Base-by-base conservation (phyloP, 2,888 invertebrate species). In the Lasioglossum leucozonium region DNA sequence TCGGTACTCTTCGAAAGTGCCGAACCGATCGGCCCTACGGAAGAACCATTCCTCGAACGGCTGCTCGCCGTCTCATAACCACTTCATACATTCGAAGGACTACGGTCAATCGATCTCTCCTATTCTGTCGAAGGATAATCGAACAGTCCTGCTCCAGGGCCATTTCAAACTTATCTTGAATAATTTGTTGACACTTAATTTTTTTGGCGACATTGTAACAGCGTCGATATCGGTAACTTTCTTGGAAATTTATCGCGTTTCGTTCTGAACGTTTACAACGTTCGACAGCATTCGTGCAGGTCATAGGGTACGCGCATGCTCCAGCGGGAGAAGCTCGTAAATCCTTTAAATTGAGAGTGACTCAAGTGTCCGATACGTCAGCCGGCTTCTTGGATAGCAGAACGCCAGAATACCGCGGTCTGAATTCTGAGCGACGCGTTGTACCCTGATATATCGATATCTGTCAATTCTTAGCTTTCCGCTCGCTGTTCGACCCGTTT, bases 271-370 rank as follows among this genome's bases (percentile, higher is more conserved):
- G n/a, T n/a, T n/a, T n/a, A n/a, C n/a, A 65, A 44, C 18, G 26
- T 71, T 44, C 30, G 80, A 78, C 40, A 65, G 71, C 67, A 58
- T 84, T 79, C 80, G 40, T 69, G 72, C 30, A 40, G 82, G 62
- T 76, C 2, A 26, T 30, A 62, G 58, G 34, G 67, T 78, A 74
- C 37, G 47, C 58, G 55, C 71, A 58, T 71, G 72, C 76, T 65
- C 55, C 44, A 58, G 18, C 34, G 34, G 86, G 87, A 84, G 84
- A 77, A 83, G 80, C 88, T 87, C 87, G 87, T 91, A 89, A 91
- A 92, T 92, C 89, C 89, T 85, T 87, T 89, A 90, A 91, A 92
- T 92, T 89, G 90, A 91, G 91, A 92, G 90, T 87, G 89, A 92
- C 91, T 90, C 89, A 87, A 89, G 89, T 88, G 89, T 90, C 89